These are phyloP conservation scores for Erebia ligea DNA, from an alignment of 2,888 invertebrate genomes.

Conservation along the genomic window DNA sequence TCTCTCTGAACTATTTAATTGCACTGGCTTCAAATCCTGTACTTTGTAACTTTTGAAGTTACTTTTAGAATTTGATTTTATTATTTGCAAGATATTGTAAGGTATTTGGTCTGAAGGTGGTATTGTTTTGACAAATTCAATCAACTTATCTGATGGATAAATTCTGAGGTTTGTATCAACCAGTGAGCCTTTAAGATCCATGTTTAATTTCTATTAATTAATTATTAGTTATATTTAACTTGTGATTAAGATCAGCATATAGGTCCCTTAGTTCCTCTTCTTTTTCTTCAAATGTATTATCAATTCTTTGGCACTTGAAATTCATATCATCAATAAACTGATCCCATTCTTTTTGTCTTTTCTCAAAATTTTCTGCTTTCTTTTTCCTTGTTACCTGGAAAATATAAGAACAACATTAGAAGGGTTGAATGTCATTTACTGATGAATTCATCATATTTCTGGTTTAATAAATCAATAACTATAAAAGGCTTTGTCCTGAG, in stretches of 20 bases:
- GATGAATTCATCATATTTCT: not conserved
- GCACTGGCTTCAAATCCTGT: slow-evolving; percentile 44
- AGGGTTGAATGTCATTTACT: not conserved
- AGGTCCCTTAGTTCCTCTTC: slow-evolving; percentile 89
- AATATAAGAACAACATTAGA: not conserved
- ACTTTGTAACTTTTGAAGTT: slow-evolving; percentile 43
- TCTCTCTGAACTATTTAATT: slow-evolving; percentile 57
- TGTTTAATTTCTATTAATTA: slow-evolving; percentile 48
- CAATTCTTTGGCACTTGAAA: slow-evolving; percentile 88
- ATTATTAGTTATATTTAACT: slow-evolving; percentile 84
- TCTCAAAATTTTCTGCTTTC: slow-evolving; percentile 58
- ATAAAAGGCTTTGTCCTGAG: too few species aligned
- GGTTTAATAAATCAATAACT: too few species aligned
- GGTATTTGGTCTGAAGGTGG: slow-evolving; percentile 77
- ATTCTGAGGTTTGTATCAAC: slow-evolving; percentile 85
- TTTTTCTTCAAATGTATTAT: slow-evolving; percentile 90
- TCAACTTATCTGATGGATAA: slow-evolving; percentile 84
- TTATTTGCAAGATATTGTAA: slow-evolving; percentile 70
- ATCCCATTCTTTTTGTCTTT: slow-evolving; percentile 85
- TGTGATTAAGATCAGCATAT: slow-evolving; percentile 89
- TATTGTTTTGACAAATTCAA: slow-evolving; percentile 79
- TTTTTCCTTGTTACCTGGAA: slow-evolving; percentile 45
- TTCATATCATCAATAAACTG: slow-evolving; percentile 91
- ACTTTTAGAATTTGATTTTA: slow-evolving; percentile 47
- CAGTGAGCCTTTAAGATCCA: slow-evolving; percentile 84